phyloP scores from a whole-genome alignment of 2,888 invertebrate genomes.

The Meiosimyza decipiens region DNA sequence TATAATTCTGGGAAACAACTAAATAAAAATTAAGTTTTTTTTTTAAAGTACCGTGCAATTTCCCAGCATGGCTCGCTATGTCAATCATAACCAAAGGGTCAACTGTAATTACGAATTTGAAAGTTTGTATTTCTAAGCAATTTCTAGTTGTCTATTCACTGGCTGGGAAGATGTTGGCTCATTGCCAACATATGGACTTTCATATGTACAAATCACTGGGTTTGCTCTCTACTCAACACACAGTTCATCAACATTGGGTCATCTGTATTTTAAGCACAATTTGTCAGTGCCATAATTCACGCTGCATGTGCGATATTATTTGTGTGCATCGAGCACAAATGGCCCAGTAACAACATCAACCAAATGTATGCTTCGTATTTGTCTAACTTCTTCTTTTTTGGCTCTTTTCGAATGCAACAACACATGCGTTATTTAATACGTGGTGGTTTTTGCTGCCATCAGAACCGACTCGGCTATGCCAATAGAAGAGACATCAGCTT shows the following conservation, averaged over 20 bases:
- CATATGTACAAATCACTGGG: conserved; percentile 12
- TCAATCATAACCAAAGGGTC: not conserved
- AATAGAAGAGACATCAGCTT: not conserved
- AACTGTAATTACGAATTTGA: conserved; percentile 10
- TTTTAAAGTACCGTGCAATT: not conserved
- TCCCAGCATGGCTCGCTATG: not conserved
- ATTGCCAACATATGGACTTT: not conserved
- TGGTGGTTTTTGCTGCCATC: not conserved
- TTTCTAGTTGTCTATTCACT: not conserved
- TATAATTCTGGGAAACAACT: not conserved
- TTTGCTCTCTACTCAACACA: not conserved
- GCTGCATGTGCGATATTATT: conserved; percentile 47
- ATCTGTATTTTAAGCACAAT: conserved; percentile 52
- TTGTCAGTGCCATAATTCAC: conserved; percentile 61
- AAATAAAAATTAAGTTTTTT: conserved; percentile 1
- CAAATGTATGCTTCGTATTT: not conserved
- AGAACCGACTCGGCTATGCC: not conserved
- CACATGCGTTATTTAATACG: not conserved
- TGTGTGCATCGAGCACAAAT: no score
- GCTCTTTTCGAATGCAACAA: not conserved
- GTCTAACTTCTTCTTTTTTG: not conserved
- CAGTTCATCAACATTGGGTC: conserved; percentile 48
- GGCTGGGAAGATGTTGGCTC: no score
- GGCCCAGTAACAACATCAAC: conserved; percentile 19
- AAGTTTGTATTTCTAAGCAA: not conserved